Percentiles rank a stretch among this genome's conserved stretches.
phyloP scores from a whole-genome alignment of 30 jellyfish, hydroid and myxozoan genomes.

The Aurelia sp. region DNA sequence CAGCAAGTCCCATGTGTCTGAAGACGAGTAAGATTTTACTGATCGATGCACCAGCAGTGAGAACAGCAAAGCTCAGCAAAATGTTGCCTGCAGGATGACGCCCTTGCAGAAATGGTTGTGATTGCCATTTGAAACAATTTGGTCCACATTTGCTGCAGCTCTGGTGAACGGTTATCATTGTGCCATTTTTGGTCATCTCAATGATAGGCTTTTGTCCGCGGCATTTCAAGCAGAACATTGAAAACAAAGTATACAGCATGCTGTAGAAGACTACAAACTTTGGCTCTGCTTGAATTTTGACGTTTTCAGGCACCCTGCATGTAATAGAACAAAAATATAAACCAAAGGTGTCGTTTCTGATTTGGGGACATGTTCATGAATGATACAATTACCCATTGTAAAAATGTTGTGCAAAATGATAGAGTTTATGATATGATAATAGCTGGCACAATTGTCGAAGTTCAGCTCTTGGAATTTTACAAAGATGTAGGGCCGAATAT shows the following conservation, averaged over 20 bases:
- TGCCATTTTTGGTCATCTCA: constrained; percentile 6
- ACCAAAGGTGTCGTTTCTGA: too few species aligned
- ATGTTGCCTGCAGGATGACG: constrained; percentile 24
- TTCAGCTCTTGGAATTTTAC: too few species aligned
- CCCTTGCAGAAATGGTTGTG: constrained; percentile 12
- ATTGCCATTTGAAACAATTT: constrained; percentile 20
- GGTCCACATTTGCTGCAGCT: constrained; percentile 13
- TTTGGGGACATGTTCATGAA: too few species aligned
- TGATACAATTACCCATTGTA: too few species aligned
- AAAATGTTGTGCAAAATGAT: too few species aligned
- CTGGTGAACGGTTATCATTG: constrained; percentile 40
- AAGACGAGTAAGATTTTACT: constrained; percentile 16
- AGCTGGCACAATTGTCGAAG: too few species aligned
- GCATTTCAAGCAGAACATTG: constrained; percentile 25
- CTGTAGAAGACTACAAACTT: constrained; percentile 17
- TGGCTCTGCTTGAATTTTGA: constrained; percentile 8
- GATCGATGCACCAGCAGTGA: constrained; percentile 26
- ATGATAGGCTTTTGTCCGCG: constrained; percentile 3
- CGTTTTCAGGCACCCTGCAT: too few species aligned
- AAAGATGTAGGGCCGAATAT: too few species aligned
- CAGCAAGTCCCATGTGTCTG: constrained; percentile 14
- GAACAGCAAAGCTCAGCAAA: constrained; percentile 1
- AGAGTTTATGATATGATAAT: too few species aligned
- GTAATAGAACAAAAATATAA: too few species aligned
- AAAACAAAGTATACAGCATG: constrained; percentile 1